Conservation (phyloP, 2,113 vertebrate genomes). For the Scolopax mira region DNA sequence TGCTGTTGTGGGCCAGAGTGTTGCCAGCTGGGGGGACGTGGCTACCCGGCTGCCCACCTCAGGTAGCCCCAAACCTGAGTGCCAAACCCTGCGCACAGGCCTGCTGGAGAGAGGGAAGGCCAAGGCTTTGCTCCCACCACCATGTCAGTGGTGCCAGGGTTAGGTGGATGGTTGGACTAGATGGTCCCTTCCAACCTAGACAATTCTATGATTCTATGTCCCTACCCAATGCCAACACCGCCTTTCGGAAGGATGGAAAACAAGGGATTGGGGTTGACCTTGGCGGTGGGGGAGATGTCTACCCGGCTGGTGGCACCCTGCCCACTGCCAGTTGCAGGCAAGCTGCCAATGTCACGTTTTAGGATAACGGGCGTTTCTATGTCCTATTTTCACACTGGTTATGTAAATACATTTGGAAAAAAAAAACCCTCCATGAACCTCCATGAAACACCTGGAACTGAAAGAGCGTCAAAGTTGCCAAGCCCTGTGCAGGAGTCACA, state of each 20-base stretch:
- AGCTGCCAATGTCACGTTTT: not conserved
- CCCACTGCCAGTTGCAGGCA: not conserved
- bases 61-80: fast-evolving
- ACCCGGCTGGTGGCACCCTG: not conserved
- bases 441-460: not conserved
- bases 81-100: fast-evolving
- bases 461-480: not conserved
- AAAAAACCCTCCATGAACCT: not conserved
- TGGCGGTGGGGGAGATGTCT: not conserved
- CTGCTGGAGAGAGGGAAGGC: fast-evolving
- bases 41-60: not conserved
- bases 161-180: too few species aligned
- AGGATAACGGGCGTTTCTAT: not conserved
- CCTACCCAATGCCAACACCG: fast-evolving
- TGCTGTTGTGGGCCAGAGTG: fast-evolving
- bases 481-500: not conserved
- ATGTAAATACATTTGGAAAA: not conserved
- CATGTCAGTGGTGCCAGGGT: too few species aligned
- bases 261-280: not conserved
- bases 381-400: not conserved
- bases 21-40: fast-evolving
- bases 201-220: not conserved
- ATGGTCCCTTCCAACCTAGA: too few species aligned
- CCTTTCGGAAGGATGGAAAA: not conserved
- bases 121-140: not conserved